Evolutionary conservation across 23 tunicate genomes (phyloP).

Genomic region (Halocynthia aurantium): DNA sequence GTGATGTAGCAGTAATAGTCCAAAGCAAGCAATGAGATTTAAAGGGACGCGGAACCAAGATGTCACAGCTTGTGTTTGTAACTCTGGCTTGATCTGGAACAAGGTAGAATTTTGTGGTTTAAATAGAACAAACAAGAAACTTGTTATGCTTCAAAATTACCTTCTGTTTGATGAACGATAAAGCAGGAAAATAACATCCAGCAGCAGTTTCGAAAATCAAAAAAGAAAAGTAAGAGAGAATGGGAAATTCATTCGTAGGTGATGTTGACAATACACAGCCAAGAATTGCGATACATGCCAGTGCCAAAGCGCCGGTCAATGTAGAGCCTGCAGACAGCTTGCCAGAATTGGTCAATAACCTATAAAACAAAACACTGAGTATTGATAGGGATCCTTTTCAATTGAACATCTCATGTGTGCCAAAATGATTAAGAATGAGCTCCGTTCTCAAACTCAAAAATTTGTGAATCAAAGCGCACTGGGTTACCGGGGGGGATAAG

Average conservation of each 20-base stretch:
- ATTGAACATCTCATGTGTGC: too few relatives aligned
- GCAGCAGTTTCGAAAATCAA: constrained; percentile 63
- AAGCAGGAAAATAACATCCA: constrained; percentile 81
- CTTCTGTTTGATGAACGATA: constrained; percentile 43
- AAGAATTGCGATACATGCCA: constrained; percentile 53
- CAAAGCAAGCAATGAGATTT: constrained; percentile 71
- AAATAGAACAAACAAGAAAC: background rate
- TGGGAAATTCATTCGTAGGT: constrained; percentile 79
- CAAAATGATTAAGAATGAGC: too few relatives aligned
- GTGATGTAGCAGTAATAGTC: constrained; percentile 62
- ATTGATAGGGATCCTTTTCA: too few relatives aligned
- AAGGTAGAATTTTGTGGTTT: background rate
- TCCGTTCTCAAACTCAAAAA: too few relatives aligned
- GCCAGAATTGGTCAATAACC: constrained; percentile 3
- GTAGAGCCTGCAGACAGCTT: background rate
- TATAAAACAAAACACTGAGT: background rate
- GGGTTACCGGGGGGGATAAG: too few relatives aligned
- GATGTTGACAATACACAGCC: constrained; percentile 72
- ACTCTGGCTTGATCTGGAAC: constrained; percentile 27
- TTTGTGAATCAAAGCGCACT: too few relatives aligned
- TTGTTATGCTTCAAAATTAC: constrained; percentile 1
- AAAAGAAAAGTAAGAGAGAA: constrained; percentile 74
- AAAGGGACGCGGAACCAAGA: constrained; percentile 89
- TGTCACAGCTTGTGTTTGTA: constrained; percentile 39
- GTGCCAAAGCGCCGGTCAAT: constrained; percentile 6